Evolutionary conservation across 2,113 vertebrate species (phyloP), one percentile per base, ranked within the genome.

Genomic region (Pelodiscus sinensis): DNA sequence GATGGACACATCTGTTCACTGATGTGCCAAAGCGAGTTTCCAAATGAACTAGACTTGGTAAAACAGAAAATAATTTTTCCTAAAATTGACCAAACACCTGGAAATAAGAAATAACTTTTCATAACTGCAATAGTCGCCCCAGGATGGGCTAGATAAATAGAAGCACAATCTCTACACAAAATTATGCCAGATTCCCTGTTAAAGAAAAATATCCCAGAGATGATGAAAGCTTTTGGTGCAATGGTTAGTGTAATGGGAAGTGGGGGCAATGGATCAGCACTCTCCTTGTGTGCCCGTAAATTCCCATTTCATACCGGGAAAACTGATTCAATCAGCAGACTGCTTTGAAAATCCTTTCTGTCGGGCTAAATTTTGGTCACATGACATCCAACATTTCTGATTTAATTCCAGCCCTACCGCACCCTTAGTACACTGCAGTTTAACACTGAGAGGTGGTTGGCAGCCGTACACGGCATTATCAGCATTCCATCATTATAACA

Each of bases 11-110:
- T 84, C 22, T 29, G 85, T 78, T 68, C 57, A 25, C 25, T 10
- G 4, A 4, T 10, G 16, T 0, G 6, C n/a, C 18, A 78, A 73
- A 86, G 38, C 24, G 38, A 57, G 83, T 87, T 92, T 50, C 1
- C 1, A 22, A 85, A 50, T 16, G 55, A 75, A 86, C 29, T 15
- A 83, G 56, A 22, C 58, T 27, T 10, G 24, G 54, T 24, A 89
- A 95, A 95, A 38, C 86, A 79, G 29, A 91, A 88, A 4, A 81
- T n/a, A n/a, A n/a, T 15, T 68, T 31, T n/a, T 68, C 62, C 31
- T 68, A n/a, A 68, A 68, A n/a, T 50, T 65, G 2, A 2, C 3
- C 12, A 44, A n/a, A 85, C n/a, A 92, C 60, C 56, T 4, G 0
- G 1, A 1, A 90, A 73, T 6, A 93, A 44, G 44, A 44, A 44